Evolutionary conservation across 2,797 vertebrate species (phyloP).

Genomic region (Cuculus canorus): DNA sequence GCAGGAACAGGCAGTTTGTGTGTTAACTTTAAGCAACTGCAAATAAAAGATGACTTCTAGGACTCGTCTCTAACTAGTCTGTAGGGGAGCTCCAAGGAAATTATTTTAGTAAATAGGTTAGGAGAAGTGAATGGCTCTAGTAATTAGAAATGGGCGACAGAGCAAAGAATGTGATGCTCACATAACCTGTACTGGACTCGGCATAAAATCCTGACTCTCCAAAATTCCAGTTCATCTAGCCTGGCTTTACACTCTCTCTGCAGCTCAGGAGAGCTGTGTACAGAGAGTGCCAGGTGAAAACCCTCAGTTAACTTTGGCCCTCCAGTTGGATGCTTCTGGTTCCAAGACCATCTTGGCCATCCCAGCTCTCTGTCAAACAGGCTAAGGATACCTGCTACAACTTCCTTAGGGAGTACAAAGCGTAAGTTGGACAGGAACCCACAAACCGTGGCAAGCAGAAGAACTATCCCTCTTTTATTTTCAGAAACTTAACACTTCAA

Average conservation of each 20-base stretch:
- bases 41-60: not conserved
- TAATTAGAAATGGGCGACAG: not conserved
- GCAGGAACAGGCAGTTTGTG: not conserved
- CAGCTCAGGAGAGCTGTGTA: not conserved
- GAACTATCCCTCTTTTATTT: not conserved
- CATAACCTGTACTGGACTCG: not conserved
- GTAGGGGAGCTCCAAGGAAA: not conserved
- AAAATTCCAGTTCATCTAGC: not conserved
- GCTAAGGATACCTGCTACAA: not conserved
- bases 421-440: not conserved
- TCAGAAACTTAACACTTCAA: not conserved
- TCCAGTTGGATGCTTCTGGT: not conserved
- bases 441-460: not conserved
- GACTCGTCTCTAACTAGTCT: not conserved
- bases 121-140: not conserved
- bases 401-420: not conserved
- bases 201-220: not conserved
- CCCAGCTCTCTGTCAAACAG: not conserved
- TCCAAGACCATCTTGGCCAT: not conserved
- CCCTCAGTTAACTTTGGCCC: not conserved
- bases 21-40: not conserved
- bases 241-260: not conserved
- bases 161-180: accelerated
- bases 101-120: not conserved
- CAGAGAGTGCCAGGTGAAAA: not conserved